Evolutionary conservation across 1,140 invertebrate genomes (phyloP), one percentile per base, ranked within the genome.

Genomic region (Bilobella aurantiaca): DNA sequence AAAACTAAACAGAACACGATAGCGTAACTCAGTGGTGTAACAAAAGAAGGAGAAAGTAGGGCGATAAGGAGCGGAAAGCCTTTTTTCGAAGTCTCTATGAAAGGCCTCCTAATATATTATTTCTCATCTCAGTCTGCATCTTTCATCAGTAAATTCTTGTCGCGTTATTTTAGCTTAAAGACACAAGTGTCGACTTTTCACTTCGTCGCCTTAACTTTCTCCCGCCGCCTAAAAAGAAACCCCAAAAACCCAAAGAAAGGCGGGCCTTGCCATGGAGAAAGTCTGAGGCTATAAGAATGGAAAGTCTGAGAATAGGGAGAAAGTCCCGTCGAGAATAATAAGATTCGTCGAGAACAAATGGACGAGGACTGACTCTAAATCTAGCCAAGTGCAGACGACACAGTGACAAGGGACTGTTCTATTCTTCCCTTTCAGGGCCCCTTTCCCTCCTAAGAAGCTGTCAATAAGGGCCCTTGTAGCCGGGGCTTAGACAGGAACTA

Each of bases 301-400:
- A n/a, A n/a, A n/a, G n/a, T n/a, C n/a, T n/a, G n/a, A n/a, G n/a
- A n/a, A n/a, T n/a, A n/a, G 28, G 32, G 27, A 62, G 31, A 34
- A 42, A 42, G 21, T n/a, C 49, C 60, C 49, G 60, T 62, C 60
- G 60, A 62, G 60, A 62, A 62, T 62, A 62, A 62, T 62, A 62
- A 62, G 34, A 62, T 62, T 34, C 21, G 21, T n/a, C 8, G 34
- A 42, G 42, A 62, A 46, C 60, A 62, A 62, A 61, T 61, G 59
- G 32, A 61, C 59, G 59, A 25, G 34, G 12, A 5, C 42, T 62
- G 60, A 62, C 60, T 62, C 30, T 47, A 62, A 62, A 62, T 62
- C 34, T 62, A 31, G 14, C 57, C 57, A 58, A 30, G 57, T 56
- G 49, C 14, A n/a, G n/a, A n/a, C n/a, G n/a, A 5, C 5, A 56